Evolutionary conservation across 1,140 invertebrate genomes (phyloP).

Genomic region (Antheraea mylitta): DNA sequence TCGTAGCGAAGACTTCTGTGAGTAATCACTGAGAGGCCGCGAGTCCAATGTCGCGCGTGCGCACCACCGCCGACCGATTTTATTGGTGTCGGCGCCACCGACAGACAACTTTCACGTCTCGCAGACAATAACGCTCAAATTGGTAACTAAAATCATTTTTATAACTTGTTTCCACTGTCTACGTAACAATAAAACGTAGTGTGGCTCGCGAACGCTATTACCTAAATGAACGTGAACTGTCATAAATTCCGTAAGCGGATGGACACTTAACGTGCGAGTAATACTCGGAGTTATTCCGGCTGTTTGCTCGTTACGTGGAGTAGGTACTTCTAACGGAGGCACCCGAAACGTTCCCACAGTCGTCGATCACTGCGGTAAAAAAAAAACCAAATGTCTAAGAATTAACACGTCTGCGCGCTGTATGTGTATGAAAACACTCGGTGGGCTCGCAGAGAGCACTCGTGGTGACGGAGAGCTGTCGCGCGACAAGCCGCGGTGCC

Average conservation of each 20-base stretch:
- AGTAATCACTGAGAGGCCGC: slow-evolving; percentile 44
- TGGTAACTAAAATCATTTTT: slow-evolving; percentile 72
- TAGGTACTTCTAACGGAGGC: slow-evolving; percentile 70
- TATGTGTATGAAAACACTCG: slow-evolving; percentile 75
- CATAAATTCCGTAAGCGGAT: slow-evolving; percentile 56
- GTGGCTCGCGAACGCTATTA: slow-evolving; percentile 41
- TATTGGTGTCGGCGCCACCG: slow-evolving; percentile 73
- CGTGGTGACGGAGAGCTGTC: slow-evolving; percentile 69
- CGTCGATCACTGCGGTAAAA: slow-evolving; percentile 70
- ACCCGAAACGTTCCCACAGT: slow-evolving; percentile 75
- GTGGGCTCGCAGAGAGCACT: slow-evolving; percentile 59
- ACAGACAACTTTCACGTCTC: slow-evolving; percentile 70
- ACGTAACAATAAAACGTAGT: slow-evolving; percentile 44
- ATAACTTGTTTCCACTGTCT: slow-evolving; percentile 50
- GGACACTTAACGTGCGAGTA: slow-evolving; percentile 67
- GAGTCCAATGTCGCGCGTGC: slow-evolving; percentile 46
- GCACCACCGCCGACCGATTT: slow-evolving; percentile 48
- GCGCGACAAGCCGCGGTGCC: slow-evolving; percentile 26
- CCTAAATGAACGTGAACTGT: slow-evolving; percentile 41
- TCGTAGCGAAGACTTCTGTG: slow-evolving; percentile 29
- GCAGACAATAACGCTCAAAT: slow-evolving; percentile 71
- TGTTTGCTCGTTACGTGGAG: slow-evolving; percentile 70
- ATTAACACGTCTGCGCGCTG: slow-evolving; percentile 74
- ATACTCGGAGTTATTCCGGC: slow-evolving; percentile 59
- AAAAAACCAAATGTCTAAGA: slow-evolving; percentile 74